Evolutionary conservation across 2,797 vertebrate species (phyloP).

Genomic region (Yasuhikotakia modesta): DNA sequence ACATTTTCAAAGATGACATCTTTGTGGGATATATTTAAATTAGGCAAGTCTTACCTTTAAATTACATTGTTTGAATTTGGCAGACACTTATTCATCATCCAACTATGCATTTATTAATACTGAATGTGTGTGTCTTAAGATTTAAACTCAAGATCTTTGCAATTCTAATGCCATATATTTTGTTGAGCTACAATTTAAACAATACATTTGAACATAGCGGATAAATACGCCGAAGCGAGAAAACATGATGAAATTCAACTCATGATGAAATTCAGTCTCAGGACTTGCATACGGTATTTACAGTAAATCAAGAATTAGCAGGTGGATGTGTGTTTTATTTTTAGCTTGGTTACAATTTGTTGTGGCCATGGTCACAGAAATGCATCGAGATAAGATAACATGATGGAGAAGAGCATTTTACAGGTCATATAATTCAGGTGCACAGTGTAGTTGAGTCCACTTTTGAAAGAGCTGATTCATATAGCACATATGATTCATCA

Average conservation of each 20-base stretch:
- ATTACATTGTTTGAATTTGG: not conserved
- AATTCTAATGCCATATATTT: not conserved
- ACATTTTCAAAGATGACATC: not conserved
- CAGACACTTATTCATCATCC: constrained; percentile 14
- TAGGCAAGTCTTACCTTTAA: no score
- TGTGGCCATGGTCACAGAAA: not conserved
- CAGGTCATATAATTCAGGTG: not conserved
- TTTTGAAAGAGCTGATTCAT: constrained; percentile 2
- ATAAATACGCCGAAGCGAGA: no score
- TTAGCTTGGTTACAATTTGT: not conserved
- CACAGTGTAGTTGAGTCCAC: not conserved
- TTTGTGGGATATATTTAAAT: no score
- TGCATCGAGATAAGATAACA: not conserved
- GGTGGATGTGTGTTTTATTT: not conserved
- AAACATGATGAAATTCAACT: no score
- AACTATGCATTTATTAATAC: not conserved
- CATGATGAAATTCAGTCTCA: no score
- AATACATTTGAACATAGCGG: no score
- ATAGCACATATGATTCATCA: no score
- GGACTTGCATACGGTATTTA: no score
- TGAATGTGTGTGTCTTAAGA: not conserved
- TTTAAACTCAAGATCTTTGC: not conserved
- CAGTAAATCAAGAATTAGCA: no score
- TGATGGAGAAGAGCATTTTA: not conserved
- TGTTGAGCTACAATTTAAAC: not conserved